Conservation (phyloP, 2,797 vertebrate species). For the Melanotaenia parkinsoni region DNA sequence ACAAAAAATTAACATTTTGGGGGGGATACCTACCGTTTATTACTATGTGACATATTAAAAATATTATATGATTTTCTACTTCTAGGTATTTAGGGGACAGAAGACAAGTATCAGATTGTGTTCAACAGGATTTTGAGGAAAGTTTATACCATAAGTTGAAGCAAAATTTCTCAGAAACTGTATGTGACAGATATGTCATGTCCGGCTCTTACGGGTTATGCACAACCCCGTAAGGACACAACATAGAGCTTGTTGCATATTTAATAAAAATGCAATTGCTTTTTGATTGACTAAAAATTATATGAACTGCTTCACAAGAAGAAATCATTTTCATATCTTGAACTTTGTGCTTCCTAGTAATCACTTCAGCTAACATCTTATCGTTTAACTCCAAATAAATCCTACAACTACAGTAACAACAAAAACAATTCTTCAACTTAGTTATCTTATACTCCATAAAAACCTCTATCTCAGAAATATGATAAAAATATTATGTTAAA, state of each 20-base stretch:
- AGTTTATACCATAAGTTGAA: no score
- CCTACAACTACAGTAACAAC: neutral
- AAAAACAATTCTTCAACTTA: neutral
- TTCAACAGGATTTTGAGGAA: no score
- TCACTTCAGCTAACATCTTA: neutral
- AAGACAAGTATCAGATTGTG: no score
- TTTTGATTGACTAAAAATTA: conserved; percentile 5
- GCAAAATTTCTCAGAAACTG: no score
- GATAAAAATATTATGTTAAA: neutral
- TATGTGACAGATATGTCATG: no score
- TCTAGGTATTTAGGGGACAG: no score
- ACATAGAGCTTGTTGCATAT: neutral
- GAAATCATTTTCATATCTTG: neutral
- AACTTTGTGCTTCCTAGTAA: neutral
- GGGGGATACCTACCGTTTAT: no score
- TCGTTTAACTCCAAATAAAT: conserved; percentile 1
- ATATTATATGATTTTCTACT: no score
- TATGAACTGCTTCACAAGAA: neutral
- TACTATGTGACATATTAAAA: no score
- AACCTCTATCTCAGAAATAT: neutral
- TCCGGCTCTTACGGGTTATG: neutral
- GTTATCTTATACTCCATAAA: neutral
- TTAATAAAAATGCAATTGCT: neutral
- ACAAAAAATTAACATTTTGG: no score
- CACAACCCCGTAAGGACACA: neutral